Conservation (phyloP, 2,113 vertebrate genomes). For the Aegotheles bennettii region DNA sequence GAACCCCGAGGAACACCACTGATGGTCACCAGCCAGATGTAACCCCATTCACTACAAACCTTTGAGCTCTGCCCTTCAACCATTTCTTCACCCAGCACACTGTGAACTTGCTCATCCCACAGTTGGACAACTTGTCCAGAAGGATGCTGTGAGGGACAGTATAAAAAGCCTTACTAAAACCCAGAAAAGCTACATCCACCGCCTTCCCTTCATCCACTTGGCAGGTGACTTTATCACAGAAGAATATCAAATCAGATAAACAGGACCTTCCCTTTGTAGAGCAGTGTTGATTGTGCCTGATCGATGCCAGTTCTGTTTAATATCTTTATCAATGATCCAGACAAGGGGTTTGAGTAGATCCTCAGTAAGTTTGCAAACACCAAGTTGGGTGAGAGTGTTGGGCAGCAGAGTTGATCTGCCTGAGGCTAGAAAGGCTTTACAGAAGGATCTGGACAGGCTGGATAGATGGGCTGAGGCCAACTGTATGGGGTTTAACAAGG, state of each 20-base stretch:
- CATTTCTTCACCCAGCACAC: not conserved
- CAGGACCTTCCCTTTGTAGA: not conserved
- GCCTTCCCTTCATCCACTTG: not conserved
- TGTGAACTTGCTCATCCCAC: not conserved
- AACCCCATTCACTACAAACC: not conserved
- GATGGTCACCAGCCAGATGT: no score
- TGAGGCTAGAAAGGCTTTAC: not conserved
- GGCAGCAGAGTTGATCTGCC: not conserved
- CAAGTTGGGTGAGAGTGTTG: no score
- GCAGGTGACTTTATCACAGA: not conserved
- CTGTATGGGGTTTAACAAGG: not conserved
- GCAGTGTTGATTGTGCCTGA: not conserved
- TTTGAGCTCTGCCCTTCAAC: not conserved
- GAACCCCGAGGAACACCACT: no score
- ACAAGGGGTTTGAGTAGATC: no score
- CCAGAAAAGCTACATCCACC: not conserved
- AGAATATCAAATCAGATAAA: not conserved
- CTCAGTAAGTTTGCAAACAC: no score
- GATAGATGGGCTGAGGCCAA: accelerated
- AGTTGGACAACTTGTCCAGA: not conserved
- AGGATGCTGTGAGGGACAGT: not conserved
- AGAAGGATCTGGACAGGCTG: not conserved
- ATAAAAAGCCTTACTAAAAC: not conserved
- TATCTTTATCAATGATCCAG: no score
- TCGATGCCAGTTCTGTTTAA: not conserved